Percentiles rank a stretch among this genome's conserved stretches.
Conservation (phyloP, 2,797 vertebrate genomes). For the Emys orbicularis region DNA sequence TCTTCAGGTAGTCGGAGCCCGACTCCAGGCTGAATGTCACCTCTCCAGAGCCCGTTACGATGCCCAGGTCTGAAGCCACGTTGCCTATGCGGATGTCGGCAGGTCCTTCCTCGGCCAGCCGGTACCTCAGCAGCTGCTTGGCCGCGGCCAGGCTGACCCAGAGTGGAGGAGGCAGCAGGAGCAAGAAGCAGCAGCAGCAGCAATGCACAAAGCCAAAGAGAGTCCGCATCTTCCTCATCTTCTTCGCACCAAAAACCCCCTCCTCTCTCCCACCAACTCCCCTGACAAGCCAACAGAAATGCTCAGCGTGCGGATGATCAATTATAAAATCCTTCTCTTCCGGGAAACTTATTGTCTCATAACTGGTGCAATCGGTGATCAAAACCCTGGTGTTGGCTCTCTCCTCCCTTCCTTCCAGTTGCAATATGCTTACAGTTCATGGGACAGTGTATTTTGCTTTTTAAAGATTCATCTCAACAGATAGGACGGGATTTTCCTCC, state of each 20-base stretch:
- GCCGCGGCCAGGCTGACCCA: conserved; percentile 91
- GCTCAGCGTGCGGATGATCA: conserved; percentile 20
- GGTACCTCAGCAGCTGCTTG: conserved; percentile 96
- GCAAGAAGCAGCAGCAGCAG: conserved; percentile 86
- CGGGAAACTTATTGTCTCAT: conserved; percentile 79
- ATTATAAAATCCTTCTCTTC: conserved; percentile 56
- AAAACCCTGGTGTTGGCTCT: conserved; percentile 56
- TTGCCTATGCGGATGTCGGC: conserved; percentile 96
- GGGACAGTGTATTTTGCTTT: conserved; percentile 79
- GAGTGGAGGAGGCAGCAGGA: conserved; percentile 86
- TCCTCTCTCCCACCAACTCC: neutral
- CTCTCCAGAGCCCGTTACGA: conserved; percentile 93
- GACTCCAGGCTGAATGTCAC: conserved; percentile 98
- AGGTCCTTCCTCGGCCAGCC: conserved; percentile 95
- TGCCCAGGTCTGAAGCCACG: conserved; percentile 94
- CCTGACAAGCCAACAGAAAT: conserved; percentile 13
- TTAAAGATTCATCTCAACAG: conserved; percentile 70
- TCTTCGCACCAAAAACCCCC: conserved; percentile 36
- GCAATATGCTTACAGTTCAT: conserved; percentile 81
- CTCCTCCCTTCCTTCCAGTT: conserved; percentile 63
- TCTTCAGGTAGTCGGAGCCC: conserved; percentile 97
- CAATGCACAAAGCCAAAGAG: conserved; percentile 73
- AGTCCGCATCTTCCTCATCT: conserved; percentile 81
- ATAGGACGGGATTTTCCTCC: conserved; percentile 63
- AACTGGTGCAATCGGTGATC: conserved; percentile 72